Percentiles rank a stretch among this genome's conserved stretches.
Conservation (phyloP, 2,888 invertebrate genomes). For the Silvanus unidentatus region DNA sequence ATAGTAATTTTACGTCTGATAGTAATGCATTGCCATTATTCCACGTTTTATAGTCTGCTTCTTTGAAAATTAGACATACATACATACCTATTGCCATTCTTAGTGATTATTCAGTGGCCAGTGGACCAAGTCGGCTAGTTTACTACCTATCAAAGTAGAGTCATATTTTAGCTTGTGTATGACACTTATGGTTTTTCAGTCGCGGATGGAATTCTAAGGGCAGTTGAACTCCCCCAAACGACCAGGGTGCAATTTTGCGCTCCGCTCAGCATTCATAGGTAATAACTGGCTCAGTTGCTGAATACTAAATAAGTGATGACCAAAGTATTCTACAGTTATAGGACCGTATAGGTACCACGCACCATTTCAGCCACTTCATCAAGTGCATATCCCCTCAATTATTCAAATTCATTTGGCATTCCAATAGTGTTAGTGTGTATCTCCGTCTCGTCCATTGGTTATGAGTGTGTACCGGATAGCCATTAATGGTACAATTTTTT, state of each 20-base stretch:
- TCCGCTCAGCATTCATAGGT: conserved; percentile 33
- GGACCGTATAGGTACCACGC: conserved; percentile 21
- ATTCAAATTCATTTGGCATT: conserved; percentile 18
- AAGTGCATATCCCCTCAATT: conserved; percentile 25
- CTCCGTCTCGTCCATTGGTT: no score
- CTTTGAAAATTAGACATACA: no score
- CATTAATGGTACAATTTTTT: no score
- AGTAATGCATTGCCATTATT: no score
- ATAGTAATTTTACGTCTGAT: no score
- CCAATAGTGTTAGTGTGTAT: not conserved
- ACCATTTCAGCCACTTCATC: conserved; percentile 15
- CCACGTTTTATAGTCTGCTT: no score
- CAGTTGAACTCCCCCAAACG: conserved; percentile 11
- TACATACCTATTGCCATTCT: no score
- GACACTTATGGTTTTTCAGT: not conserved
- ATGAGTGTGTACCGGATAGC: no score
- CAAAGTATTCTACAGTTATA: no score
- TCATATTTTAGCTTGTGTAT: not conserved
- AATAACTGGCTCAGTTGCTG: conserved; percentile 26
- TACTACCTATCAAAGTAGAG: not conserved
- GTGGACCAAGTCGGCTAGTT: no score
- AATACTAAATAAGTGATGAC: conserved; percentile 27
- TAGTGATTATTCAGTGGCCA: no score
- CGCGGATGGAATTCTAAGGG: conserved; percentile 18
- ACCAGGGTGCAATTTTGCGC: conserved; percentile 30